These are phyloP conservation scores for Trichonephila clavata DNA, from an alignment of 1,140 invertebrate genomes.

Conservation along the genomic window DNA sequence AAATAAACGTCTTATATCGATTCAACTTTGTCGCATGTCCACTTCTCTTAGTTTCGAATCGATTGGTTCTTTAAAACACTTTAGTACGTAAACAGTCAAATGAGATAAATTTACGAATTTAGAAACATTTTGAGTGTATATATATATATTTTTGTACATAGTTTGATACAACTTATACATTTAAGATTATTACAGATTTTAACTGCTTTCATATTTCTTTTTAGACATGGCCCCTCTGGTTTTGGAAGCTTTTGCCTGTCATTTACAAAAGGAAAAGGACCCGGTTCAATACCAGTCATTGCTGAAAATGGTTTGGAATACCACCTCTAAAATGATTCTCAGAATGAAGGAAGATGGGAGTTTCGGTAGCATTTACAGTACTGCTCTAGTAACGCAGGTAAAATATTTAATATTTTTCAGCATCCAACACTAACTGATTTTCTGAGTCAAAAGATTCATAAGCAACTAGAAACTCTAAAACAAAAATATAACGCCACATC, in stretches of 20 bases:
- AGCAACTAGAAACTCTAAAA: no score
- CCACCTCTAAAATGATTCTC: background rate
- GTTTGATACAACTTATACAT: background rate
- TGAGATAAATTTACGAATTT: no score
- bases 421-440: no score
- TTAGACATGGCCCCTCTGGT: constrained; percentile 5
- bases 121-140: no score
- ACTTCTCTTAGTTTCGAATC: no score
- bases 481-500: no score
- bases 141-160: no score
- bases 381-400: constrained; percentile 44
- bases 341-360: constrained; percentile 18
- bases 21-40: no score
- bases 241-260: constrained; percentile 25
- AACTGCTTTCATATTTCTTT: background rate
- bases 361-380: constrained; percentile 52
- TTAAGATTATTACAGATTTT: background rate
- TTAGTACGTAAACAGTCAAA: no score
- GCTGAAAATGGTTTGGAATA: background rate
- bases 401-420: background rate
- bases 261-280: background rate
- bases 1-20: no score
- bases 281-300: background rate
- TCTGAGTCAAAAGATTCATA: no score
- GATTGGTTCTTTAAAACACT: no score